Percentiles rank a stretch among this genome's conserved stretches.
Evolutionary conservation across 2,888 invertebrate genomes (phyloP).

Genomic region (Schizotus pectinicornis): DNA sequence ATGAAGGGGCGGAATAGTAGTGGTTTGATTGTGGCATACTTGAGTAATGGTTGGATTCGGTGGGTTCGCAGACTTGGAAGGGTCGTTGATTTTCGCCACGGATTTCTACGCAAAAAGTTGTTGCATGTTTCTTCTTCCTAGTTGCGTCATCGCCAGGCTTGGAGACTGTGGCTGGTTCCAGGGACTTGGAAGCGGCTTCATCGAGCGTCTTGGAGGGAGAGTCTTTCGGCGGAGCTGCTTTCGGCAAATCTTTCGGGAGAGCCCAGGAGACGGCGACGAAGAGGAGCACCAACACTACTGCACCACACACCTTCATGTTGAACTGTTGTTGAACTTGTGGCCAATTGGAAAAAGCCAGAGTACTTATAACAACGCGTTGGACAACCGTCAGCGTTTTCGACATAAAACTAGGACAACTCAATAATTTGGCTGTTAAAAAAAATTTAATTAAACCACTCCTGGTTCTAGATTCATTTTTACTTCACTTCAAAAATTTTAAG

Average conservation of each 20-base stretch:
- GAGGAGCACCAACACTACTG: conserved; percentile 18
- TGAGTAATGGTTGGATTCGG: conserved; percentile 21
- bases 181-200: neutral
- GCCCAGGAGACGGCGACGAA: conserved; percentile 4
- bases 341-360: neutral
- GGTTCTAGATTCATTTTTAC: no score
- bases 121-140: conserved; percentile 54
- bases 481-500: no score
- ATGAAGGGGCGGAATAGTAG: conserved; percentile 18
- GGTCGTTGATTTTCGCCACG: conserved; percentile 52
- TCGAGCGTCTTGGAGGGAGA: conserved; percentile 10
- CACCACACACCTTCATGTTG: conserved; percentile 19
- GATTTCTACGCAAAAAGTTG: conserved; percentile 60
- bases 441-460: no score
- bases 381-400: no score
- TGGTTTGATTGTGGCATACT: conserved; percentile 22
- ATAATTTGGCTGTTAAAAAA: no score
- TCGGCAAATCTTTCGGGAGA: neutral
- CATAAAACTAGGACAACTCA: no score
- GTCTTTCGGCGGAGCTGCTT: neutral
- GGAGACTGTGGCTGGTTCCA: conserved; percentile 7
- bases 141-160: conserved; percentile 26
- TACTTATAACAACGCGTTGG: no score
- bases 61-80: conserved; percentile 55
- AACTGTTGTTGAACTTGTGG: conserved; percentile 3